Evolutionary conservation across 1,140 invertebrate species (phyloP), one percentile per base, ranked within the genome.

Genomic region (Brachionus angularis): DNA sequence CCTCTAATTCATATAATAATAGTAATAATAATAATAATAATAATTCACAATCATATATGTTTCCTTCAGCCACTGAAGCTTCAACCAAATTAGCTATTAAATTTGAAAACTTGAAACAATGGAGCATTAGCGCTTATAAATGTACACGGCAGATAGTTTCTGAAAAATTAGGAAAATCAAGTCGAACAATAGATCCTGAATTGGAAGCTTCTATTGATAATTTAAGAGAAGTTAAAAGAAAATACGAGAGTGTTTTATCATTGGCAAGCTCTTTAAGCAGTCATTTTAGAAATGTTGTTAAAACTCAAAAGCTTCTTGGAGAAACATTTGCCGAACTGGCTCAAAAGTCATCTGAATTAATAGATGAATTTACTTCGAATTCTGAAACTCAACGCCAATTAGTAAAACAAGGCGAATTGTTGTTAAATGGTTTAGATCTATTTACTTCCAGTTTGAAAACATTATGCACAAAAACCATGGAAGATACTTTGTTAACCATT

Each of bases 91-190:
- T 79, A 33, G 74, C 75, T 49, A 75, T 76, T 16, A 77, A 75
- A 49, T 73, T 96, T 78, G 93, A 96, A 79, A 87, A 88, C 36
- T 84, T 96, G 42, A 91, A 91, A 79, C 91, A 91, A 77, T 97
- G 94, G 94, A 91, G 91, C 76, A 90, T 96, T 77, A 94, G 92
- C 67, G 96, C 93, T 1, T 96, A 94, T 78, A 96, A 96, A 81
- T 96, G 92, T 78, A 96, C 93, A 0, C 90, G 90, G 74, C 93
- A 97, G 79, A 84, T 94, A 46, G 88, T 97, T 81, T 91, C 93
- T 76, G 93, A 96, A 79, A 93, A 91, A 82, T 83, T 96, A 47
- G 93, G 93, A 2, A 95, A 95, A 84, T 88, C 61, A 12, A 42
- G 76, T 14, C 85, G 91, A 72, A 96, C 93, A 34, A 88, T 92